phyloP scores from a whole-genome alignment of 2,113 vertebrate species.

The Trematomus loennbergii region DNA sequence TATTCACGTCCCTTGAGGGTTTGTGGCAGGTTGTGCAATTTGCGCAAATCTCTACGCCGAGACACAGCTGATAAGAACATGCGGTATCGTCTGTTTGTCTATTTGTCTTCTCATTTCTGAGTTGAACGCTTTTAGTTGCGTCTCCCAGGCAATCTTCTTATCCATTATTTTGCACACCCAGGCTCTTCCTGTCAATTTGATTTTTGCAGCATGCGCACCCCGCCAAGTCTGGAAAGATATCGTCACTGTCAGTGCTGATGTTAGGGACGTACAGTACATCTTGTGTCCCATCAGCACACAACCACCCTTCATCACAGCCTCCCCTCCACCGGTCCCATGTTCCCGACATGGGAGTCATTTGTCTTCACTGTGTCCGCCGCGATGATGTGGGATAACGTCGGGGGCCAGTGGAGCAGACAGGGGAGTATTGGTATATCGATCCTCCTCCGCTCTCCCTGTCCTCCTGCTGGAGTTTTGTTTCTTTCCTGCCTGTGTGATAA shows the following conservation, averaged over 20 bases:
- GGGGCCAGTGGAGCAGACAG: slow-evolving; percentile 78
- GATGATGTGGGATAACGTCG: slow-evolving; percentile 77
- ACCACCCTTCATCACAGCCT: slow-evolving; percentile 18
- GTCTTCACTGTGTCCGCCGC: slow-evolving; percentile 71
- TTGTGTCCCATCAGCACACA: slow-evolving; percentile 46
- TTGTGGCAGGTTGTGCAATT: slow-evolving; percentile 34
- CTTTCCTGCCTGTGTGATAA: slow-evolving; percentile 58
- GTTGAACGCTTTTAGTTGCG: slow-evolving; percentile 33
- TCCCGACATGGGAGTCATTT: slow-evolving; percentile 73
- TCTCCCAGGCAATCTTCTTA: slow-evolving; percentile 46
- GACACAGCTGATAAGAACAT: slow-evolving; percentile 48
- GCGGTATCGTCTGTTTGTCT: slow-evolving; percentile 46
- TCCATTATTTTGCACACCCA: slow-evolving; percentile 43
- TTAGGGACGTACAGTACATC: slow-evolving; percentile 50
- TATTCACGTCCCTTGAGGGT: slow-evolving; percentile 25
- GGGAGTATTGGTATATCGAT: slow-evolving; percentile 81
- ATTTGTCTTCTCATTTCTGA: slow-evolving; percentile 60
- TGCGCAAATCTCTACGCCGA: slow-evolving; percentile 12
- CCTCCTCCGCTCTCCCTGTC: slow-evolving; percentile 53
- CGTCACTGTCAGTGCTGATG: slow-evolving; percentile 52
- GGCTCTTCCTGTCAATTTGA: slow-evolving; percentile 49
- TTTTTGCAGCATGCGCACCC: slow-evolving; percentile 24
- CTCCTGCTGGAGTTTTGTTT: slow-evolving; percentile 46
- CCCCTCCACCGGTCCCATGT: slow-evolving; percentile 50
- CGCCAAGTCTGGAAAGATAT: slow-evolving; percentile 38